phyloP scores from a whole-genome alignment of 2,888 invertebrate genomes.

The Muschampia plurimacula region DNA sequence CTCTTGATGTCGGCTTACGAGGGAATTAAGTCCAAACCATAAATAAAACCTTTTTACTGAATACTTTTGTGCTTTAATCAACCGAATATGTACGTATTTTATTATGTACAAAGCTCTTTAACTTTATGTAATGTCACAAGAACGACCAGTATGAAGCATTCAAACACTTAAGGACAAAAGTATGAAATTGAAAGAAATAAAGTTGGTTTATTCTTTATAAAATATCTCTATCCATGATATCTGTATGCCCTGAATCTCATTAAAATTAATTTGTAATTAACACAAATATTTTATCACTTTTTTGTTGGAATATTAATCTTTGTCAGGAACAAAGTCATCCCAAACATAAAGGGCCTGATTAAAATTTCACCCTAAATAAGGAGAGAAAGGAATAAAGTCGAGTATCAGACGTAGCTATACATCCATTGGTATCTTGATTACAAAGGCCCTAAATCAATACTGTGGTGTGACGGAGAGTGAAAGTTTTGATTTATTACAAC shows the following conservation, averaged over 20 bases:
- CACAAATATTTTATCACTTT: slow-evolving; percentile 30
- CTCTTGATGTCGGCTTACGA: slow-evolving; percentile 11
- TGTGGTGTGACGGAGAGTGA: neutral
- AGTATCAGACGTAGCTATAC: slow-evolving; percentile 2
- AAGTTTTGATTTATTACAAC: slow-evolving; percentile 18
- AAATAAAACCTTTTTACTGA: slow-evolving; percentile 10
- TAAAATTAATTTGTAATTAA: slow-evolving; percentile 6
- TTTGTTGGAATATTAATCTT: slow-evolving; percentile 30
- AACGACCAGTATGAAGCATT: too few species aligned
- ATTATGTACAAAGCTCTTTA: too few species aligned
- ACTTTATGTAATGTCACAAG: too few species aligned
- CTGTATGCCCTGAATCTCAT: neutral
- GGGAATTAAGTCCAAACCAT: slow-evolving; percentile 6
- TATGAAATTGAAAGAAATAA: too few species aligned
- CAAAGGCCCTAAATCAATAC: slow-evolving; percentile 19
- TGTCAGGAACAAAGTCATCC: slow-evolving; percentile 32
- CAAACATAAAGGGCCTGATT: slow-evolving; percentile 37
- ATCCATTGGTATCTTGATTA: slow-evolving; percentile 24
- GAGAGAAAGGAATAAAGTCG: slow-evolving; percentile 17
- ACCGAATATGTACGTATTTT: too few species aligned
- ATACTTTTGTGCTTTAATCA: too few species aligned
- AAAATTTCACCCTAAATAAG: slow-evolving; percentile 35
- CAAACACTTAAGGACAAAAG: too few species aligned
- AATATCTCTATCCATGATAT: neutral
- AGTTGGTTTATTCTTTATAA: slow-evolving; percentile 1